Conservation (phyloP, 2,797 vertebrate species). For the Bradypodion ventrale region DNA sequence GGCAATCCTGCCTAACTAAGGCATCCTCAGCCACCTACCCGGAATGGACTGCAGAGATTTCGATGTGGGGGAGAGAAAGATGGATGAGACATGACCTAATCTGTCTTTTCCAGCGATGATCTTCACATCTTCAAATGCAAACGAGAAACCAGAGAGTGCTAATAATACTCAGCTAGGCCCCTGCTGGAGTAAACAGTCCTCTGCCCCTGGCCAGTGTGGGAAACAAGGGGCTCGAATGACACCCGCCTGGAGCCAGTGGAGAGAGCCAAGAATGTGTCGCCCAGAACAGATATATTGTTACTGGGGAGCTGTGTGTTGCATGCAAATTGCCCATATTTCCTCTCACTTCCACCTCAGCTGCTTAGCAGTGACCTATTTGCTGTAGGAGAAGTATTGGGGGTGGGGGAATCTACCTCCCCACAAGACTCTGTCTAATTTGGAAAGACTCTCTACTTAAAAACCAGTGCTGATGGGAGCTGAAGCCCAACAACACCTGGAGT, state of each 20-base stretch:
- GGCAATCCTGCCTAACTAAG: background rate
- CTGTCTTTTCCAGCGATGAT: constrained; percentile 35
- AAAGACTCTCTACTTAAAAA: background rate
- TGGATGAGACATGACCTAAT: constrained; percentile 35
- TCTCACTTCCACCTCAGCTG: background rate
- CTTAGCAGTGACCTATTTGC: background rate
- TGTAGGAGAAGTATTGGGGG: background rate
- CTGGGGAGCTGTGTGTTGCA: background rate
- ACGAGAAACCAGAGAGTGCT: constrained; percentile 40
- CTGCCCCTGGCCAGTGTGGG: background rate
- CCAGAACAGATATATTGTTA: constrained; percentile 12
- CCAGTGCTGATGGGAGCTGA: no score
- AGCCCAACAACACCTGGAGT: no score
- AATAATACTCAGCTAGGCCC: constrained; percentile 18
- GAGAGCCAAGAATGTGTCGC: constrained; percentile 31
- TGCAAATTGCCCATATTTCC: background rate
- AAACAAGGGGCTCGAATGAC: constrained; percentile 17
- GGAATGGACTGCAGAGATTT: background rate
- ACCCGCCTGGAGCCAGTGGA: constrained; percentile 21
- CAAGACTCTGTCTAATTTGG: background rate
- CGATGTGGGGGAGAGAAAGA: constrained; percentile 1
- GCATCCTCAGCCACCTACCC: background rate
- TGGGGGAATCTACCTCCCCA: background rate
- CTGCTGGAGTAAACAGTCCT: constrained; percentile 10
- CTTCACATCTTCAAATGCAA: constrained; percentile 44